These are phyloP conservation scores for Diuraphis noxia DNA, from an alignment of 1,140 invertebrate species.

Conservation along the genomic window DNA sequence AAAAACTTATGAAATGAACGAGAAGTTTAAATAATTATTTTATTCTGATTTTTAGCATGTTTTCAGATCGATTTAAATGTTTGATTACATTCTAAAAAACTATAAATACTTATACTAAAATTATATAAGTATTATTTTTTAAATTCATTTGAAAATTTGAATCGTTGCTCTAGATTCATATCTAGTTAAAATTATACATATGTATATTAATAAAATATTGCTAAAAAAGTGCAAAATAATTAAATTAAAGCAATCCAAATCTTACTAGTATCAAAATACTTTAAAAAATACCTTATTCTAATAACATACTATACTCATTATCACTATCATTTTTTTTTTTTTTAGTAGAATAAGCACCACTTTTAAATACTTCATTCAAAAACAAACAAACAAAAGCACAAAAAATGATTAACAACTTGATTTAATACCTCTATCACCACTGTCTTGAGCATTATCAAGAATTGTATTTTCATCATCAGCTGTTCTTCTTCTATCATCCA, in stretches of 20 bases:
- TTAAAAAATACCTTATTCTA: neutral
- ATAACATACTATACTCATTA: slow-evolving; percentile 15
- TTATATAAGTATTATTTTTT: neutral
- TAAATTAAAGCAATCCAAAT: slow-evolving; percentile 27
- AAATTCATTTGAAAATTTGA: neutral
- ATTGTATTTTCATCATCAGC: slow-evolving; percentile 56
- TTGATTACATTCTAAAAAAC: neutral
- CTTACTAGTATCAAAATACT: too few relatives aligned
- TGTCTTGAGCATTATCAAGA: slow-evolving; percentile 56
- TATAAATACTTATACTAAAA: neutral
- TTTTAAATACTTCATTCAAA: neutral
- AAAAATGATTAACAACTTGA: neutral
- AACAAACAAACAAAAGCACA: slow-evolving; percentile 42
- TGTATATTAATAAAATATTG: neutral
- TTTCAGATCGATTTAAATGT: neutral
- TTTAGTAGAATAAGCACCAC: neutral
- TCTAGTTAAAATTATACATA: neutral
- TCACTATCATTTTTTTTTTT: neutral
- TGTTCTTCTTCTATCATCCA: slow-evolving; percentile 53
- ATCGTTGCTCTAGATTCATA: neutral
- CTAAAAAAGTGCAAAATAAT: slow-evolving; percentile 20
- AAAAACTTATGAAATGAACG: neutral
- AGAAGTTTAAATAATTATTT: neutral
- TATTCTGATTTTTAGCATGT: neutral
- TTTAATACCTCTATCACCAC: slow-evolving; percentile 56